Conservation (phyloP, 1,140 invertebrate species). For the Lycorma delicatula region DNA sequence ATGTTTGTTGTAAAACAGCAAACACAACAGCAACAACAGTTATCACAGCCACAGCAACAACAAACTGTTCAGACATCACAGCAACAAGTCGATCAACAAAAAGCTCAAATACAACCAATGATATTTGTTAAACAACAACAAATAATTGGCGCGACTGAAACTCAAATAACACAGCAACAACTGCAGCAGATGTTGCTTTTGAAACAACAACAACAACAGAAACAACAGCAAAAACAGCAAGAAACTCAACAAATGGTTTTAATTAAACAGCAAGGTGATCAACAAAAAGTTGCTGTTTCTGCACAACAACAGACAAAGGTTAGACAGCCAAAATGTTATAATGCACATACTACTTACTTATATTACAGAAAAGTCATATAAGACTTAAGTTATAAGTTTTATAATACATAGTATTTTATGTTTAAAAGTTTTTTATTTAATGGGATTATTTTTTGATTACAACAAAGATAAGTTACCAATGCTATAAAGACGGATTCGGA, state of each 20-base stretch:
- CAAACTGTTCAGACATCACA: background rate
- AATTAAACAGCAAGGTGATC: slow-evolving; percentile 23
- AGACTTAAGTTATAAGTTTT: too few species aligned
- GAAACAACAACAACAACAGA: slow-evolving; percentile 24
- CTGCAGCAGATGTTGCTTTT: slow-evolving; percentile 26
- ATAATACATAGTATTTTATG: too few species aligned
- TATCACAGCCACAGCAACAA: background rate
- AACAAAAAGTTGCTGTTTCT: slow-evolving; percentile 8
- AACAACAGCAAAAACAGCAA: slow-evolving; percentile 10
- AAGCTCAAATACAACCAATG: slow-evolving; percentile 27
- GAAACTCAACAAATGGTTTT: slow-evolving; percentile 18
- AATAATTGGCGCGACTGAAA: slow-evolving; percentile 11
- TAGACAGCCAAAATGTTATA: background rate
- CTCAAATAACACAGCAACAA: slow-evolving; percentile 29
- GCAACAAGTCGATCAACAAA: slow-evolving; percentile 24
- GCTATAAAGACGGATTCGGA: too few species aligned
- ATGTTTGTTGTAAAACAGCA: slow-evolving; percentile 37
- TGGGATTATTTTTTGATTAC: too few species aligned
- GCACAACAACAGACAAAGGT: slow-evolving; percentile 10
- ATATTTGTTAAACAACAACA: slow-evolving; percentile 25
- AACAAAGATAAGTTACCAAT: too few species aligned
- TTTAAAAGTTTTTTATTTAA: too few species aligned
- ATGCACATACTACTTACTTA: too few species aligned
- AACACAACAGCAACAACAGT: slow-evolving; percentile 7
- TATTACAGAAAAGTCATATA: too few species aligned